Conservation (phyloP, 1,140 invertebrate species). For the Trichonephila clavipes region DNA sequence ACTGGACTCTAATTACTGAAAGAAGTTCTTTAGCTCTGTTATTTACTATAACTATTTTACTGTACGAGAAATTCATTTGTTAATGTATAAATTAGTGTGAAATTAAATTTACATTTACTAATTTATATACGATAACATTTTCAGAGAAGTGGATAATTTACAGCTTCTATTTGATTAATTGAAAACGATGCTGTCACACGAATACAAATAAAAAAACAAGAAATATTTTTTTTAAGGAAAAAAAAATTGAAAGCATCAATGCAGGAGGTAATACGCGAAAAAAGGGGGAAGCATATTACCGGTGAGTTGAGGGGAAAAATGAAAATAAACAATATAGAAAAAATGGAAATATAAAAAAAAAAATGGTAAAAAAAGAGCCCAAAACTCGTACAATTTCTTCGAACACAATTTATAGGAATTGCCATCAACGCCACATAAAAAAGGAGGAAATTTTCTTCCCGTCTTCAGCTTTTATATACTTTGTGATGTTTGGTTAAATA, state of each 20-base stretch:
- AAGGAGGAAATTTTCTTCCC: slow-evolving; percentile 34
- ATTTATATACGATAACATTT: background rate
- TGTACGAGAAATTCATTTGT: too few relatives aligned
- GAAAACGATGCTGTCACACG: background rate
- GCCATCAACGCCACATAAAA: slow-evolving; percentile 60
- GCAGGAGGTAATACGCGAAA: background rate
- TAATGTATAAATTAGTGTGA: too few relatives aligned
- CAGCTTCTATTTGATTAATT: background rate
- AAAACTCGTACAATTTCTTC: slow-evolving; percentile 32
- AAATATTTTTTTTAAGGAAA: background rate
- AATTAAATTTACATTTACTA: too few relatives aligned
- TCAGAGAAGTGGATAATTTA: slow-evolving; percentile 4
- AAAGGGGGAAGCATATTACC: background rate
- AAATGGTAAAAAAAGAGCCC: background rate
- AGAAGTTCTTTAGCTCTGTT: too few relatives aligned
- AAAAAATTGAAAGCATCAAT: slow-evolving; percentile 4
- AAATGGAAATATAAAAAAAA: background rate
- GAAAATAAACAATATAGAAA: background rate
- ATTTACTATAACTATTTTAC: too few relatives aligned
- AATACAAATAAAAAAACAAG: background rate
- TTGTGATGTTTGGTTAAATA: slow-evolving; percentile 73
- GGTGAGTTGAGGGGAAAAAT: too few relatives aligned
- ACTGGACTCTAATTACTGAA: too few relatives aligned
- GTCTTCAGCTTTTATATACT: slow-evolving; percentile 54
- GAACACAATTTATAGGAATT: slow-evolving; percentile 70